These are phyloP conservation scores for Drosophila bifasciata DNA, from an alignment of 1,140 invertebrate species.

Conservation along the genomic window DNA sequence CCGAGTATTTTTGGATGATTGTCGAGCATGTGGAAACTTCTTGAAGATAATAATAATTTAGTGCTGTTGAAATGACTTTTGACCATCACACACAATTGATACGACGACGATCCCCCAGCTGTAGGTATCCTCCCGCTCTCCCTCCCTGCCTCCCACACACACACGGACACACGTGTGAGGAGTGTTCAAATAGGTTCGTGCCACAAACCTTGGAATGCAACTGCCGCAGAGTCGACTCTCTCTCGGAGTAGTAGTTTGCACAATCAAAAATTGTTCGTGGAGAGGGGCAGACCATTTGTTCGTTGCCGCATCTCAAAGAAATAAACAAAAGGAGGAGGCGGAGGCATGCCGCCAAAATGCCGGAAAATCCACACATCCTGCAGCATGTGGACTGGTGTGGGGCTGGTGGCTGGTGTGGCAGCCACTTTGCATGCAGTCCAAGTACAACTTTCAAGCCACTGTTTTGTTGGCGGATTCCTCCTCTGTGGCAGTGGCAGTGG, in stretches of 20 bases:
- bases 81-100: constrained; percentile 84
- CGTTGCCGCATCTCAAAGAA: constrained; percentile 71
- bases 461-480: constrained; percentile 25
- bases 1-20: constrained; percentile 70
- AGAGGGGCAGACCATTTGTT: constrained; percentile 36
- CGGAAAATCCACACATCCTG: constrained; percentile 79
- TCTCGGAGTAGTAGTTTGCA: constrained; percentile 39
- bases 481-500: constrained; percentile 49
- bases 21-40: constrained; percentile 82
- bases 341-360: constrained; percentile 63
- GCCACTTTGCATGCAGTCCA: constrained; percentile 77
- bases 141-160: background rate
- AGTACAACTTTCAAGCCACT: constrained; percentile 47
- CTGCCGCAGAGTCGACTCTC: constrained; percentile 36
- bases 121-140: background rate
- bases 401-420: constrained; percentile 6
- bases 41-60: constrained; percentile 84
- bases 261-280: constrained; percentile 54
- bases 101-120: constrained; percentile 58
- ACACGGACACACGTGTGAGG: constrained; percentile 7
- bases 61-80: constrained; percentile 84
- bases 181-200: too few relatives aligned
- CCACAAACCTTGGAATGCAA: constrained; percentile 60
- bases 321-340: constrained; percentile 64
- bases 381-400: constrained; percentile 14